These are phyloP conservation scores for Psittacula cyanocephala DNA, from an alignment of 2,113 vertebrate genomes.

Conservation along the genomic window DNA sequence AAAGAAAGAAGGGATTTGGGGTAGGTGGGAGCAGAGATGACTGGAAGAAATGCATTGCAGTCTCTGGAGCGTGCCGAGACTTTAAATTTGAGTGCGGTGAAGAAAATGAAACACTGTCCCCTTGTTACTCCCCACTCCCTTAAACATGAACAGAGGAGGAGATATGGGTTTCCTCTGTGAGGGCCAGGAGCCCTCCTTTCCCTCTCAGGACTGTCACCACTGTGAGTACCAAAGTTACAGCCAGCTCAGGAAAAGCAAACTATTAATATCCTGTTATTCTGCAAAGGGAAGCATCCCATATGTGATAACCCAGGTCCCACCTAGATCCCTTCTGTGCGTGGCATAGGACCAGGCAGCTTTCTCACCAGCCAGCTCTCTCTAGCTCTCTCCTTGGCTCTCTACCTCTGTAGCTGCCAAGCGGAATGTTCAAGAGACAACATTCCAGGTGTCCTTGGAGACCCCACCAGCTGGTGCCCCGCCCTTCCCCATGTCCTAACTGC, in stretches of 20 bases:
- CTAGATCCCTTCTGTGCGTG: too few species aligned
- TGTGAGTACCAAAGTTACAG: neutral
- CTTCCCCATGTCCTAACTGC: neutral
- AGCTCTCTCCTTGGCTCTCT: neutral
- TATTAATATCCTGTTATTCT: neutral
- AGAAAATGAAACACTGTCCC: neutral
- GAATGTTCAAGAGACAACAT: neutral
- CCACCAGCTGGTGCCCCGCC: rapidly evolving
- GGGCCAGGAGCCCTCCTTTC: neutral
- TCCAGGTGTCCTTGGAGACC: neutral
- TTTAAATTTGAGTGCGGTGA: neutral
- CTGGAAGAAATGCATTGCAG: neutral
- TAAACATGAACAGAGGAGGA: neutral
- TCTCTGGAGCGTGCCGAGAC: neutral
- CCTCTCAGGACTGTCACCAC: neutral
- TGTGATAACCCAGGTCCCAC: neutral
- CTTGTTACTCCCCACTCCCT: neutral
- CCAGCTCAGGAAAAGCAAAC: neutral
- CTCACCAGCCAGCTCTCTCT: neutral
- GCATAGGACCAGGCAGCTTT: neutral
- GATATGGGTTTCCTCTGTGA: neutral
- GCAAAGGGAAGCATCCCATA: too few species aligned
- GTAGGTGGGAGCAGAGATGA: neutral
- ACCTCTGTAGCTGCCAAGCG: rapidly evolving
- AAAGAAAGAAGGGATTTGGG: neutral